Evolutionary conservation across 2,888 invertebrate species (phyloP).

Genomic region (Hypercompe scribonia): DNA sequence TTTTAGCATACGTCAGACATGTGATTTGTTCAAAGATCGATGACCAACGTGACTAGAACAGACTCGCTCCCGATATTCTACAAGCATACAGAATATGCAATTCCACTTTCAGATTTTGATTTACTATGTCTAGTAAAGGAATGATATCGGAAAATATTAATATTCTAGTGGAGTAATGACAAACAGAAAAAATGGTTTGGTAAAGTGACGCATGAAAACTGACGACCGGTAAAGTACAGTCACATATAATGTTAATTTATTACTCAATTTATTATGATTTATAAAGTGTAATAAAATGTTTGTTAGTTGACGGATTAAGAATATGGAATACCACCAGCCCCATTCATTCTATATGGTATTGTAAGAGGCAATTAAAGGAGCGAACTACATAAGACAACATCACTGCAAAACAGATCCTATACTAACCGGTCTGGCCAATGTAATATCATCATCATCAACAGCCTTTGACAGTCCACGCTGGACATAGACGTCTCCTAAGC

Average conservation of each 20-base stretch:
- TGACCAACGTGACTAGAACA: conserved; percentile 4
- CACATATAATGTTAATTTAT: no score
- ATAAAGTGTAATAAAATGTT: conserved; percentile 67
- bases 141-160: not conserved
- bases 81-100: not conserved
- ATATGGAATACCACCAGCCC: no score
- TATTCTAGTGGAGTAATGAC: not conserved
- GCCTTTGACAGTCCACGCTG: no score
- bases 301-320: no score
- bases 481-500: no score
- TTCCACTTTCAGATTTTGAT: conserved; percentile 1
- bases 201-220: not conserved
- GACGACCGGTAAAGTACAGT: not conserved
- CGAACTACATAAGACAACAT: no score
- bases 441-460: no score
- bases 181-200: not conserved
- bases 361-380: no score
- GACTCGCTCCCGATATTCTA: not conserved
- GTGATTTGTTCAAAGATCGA: not conserved
- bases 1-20: conserved; percentile 1
- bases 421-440: no score
- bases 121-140: not conserved
- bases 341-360: no score
- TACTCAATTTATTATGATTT: conserved; percentile 76
- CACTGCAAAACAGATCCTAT: no score